A percentile compares a stretch with the other conserved stretches of the same genome.
These are phyloP conservation scores for Apostichopus leukothele DNA, from an alignment of 53 echinoderm and acorn worm species.

Conservation along the genomic window DNA sequence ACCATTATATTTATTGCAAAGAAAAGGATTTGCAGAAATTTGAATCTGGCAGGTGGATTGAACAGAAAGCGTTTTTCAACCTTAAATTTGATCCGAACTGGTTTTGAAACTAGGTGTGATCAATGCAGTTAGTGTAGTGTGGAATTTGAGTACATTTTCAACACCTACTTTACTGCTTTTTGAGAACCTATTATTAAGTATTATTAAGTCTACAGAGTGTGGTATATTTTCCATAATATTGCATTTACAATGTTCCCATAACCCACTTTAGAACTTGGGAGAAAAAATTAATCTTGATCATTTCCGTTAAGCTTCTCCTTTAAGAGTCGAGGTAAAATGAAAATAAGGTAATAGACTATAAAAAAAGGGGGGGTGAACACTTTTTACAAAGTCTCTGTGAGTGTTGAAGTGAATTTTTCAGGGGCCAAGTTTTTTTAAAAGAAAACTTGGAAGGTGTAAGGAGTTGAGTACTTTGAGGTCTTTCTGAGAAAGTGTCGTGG, in stretches of 20 bases:
- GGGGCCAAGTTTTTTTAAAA: neutral
- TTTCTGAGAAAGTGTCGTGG: conserved; percentile 53
- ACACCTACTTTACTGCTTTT: conserved; percentile 2
- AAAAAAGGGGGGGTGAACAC: neutral
- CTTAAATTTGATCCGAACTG: no score
- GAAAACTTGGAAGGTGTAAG: neutral
- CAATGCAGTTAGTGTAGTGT: neutral
- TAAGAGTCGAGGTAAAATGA: neutral
- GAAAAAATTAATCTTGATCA: no score
- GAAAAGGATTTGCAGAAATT: no score
- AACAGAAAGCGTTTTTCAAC: neutral
- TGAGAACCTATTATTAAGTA: neutral
- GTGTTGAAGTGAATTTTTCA: neutral
- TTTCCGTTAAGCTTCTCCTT: no score
- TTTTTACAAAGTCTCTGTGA: neutral
- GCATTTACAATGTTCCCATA: no score
- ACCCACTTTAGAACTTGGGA: no score
- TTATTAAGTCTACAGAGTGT: no score
- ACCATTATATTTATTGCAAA: no score
- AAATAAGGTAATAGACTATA: neutral
- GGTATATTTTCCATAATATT: no score
- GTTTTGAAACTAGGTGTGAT: no score
- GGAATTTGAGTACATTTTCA: conserved; percentile 18
- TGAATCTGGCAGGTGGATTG: neutral
- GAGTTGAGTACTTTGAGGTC: conserved; percentile 45